phyloP scores from a whole-genome alignment of 2,888 invertebrate species.

The Ferdinandea cuprea region DNA sequence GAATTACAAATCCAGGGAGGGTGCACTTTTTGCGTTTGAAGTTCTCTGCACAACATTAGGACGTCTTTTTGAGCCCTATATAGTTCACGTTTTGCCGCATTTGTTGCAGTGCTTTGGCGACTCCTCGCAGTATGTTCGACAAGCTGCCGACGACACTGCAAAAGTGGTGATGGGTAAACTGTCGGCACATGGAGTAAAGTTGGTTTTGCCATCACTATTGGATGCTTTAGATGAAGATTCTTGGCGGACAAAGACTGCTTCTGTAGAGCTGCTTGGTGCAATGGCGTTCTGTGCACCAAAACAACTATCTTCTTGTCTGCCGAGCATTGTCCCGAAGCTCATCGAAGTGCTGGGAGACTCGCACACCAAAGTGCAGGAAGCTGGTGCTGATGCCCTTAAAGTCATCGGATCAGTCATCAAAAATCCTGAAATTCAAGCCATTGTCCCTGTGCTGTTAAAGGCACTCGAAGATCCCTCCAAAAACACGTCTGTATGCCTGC shows the following conservation, averaged over 20 bases:
- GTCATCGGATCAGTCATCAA: constrained; percentile 99
- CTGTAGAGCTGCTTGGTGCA: constrained; percentile 96
- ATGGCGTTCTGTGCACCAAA: constrained; percentile 99
- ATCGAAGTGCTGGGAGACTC: constrained; percentile 99
- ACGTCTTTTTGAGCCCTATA: constrained; percentile 98
- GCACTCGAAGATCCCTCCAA: constrained; percentile 98
- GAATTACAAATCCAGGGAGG: constrained; percentile 96
- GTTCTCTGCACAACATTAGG: constrained; percentile 95
- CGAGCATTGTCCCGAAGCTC: constrained; percentile 98
- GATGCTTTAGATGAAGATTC: constrained; percentile 98
- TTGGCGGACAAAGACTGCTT: constrained; percentile 99
- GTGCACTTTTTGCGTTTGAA: constrained; percentile 98
- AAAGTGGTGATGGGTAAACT: constrained; percentile 97
- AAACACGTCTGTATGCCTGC: constrained; percentile 96
- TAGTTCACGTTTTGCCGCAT: constrained; percentile 97
- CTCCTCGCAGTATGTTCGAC: constrained; percentile 95
- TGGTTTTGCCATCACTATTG: constrained; percentile 96
- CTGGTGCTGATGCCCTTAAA: constrained; percentile 97
- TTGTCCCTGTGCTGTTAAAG: constrained; percentile 92
- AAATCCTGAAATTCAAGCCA: constrained; percentile 98
- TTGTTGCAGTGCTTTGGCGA: constrained; percentile 98
- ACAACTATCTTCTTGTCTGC: constrained; percentile 98
- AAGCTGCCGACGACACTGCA: constrained; percentile 98
- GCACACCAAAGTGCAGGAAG: constrained; percentile 97
- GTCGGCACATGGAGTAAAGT: constrained; percentile 98